A percentile compares a stretch with the other conserved stretches of the same genome.
These are phyloP conservation scores for Marasmarcha lunaedactyla DNA, from an alignment of 2,888 invertebrate genomes.

Conservation along the genomic window DNA sequence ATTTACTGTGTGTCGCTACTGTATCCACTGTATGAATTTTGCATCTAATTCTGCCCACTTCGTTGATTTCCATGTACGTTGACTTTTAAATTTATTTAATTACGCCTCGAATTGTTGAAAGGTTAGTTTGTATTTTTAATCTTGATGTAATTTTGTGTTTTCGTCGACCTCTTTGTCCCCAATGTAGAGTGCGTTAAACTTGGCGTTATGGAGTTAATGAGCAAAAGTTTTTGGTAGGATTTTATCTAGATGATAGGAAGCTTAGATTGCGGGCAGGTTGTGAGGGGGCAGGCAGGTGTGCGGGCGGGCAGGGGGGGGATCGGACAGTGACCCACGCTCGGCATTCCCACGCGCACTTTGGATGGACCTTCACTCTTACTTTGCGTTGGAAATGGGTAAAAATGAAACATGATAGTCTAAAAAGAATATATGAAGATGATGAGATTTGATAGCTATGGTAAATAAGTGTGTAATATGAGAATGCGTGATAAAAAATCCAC, in stretches of 20 bases:
- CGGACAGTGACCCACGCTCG: conserved; percentile 54
- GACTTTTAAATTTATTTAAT: conserved; percentile 23
- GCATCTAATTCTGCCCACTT: conserved; percentile 32
- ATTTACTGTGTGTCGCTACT: conserved; percentile 54
- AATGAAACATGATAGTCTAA: conserved; percentile 1
- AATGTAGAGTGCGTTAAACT: too few relatives aligned
- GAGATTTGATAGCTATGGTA: not conserved
- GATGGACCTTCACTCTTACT: conserved; percentile 59
- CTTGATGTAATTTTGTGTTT: not conserved
- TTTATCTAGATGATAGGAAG: conserved; percentile 56
- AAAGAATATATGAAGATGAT: not conserved
- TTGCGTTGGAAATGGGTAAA: conserved; percentile 19
- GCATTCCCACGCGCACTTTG: conserved; percentile 53
- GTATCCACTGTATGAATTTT: conserved; percentile 55
- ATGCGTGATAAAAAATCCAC: too few relatives aligned
- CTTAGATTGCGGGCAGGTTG: conserved; percentile 45
- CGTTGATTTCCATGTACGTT: conserved; percentile 18
- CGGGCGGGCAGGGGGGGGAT: conserved; percentile 32
- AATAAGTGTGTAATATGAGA: not conserved
- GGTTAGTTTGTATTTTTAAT: conserved; percentile 11
- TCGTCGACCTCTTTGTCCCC: not conserved
- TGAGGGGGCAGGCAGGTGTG: conserved; percentile 21
- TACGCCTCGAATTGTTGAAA: conserved; percentile 20
- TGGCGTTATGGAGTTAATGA: conserved; percentile 20
- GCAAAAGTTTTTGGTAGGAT: conserved; percentile 35